Conservation (phyloP, 2,888 invertebrate genomes). For the Oconnorella tubifera region DNA sequence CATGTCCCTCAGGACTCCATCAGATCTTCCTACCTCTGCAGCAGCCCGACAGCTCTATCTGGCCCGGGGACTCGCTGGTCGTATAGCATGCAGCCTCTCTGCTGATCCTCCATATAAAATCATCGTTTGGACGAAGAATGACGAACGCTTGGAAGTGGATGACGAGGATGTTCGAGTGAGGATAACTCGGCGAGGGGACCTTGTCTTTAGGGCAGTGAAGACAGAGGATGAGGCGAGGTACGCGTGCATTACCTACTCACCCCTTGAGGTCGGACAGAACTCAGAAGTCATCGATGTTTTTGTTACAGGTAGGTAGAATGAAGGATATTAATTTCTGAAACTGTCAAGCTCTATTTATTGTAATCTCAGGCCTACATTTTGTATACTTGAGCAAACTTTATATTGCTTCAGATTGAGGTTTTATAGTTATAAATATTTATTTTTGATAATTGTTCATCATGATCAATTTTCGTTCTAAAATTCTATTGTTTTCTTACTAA, state of each 20-base stretch:
- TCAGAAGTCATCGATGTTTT: too few species aligned
- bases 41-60: slow-evolving; percentile 1
- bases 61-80: slow-evolving; percentile 9
- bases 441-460: too few species aligned
- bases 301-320: too few species aligned
- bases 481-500: too few species aligned
- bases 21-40: not conserved
- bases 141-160: not conserved
- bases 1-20: not conserved
- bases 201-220: not conserved
- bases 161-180: not conserved
- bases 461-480: too few species aligned
- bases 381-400: too few species aligned
- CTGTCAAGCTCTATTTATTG: too few species aligned
- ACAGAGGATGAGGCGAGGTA: slow-evolving; percentile 1
- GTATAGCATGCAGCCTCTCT: slow-evolving; percentile 8
- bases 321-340: too few species aligned
- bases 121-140: slow-evolving; percentile 11
- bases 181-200: slow-evolving; percentile 2
- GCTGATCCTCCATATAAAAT: slow-evolving; percentile 8
- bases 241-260: slow-evolving; percentile 6
- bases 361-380: too few species aligned
- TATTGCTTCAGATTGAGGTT: too few species aligned
- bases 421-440: too few species aligned
- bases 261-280: too few species aligned